Evolutionary conservation across 2,113 vertebrate species (phyloP).

Genomic region (Illadopsis cleaveri): DNA sequence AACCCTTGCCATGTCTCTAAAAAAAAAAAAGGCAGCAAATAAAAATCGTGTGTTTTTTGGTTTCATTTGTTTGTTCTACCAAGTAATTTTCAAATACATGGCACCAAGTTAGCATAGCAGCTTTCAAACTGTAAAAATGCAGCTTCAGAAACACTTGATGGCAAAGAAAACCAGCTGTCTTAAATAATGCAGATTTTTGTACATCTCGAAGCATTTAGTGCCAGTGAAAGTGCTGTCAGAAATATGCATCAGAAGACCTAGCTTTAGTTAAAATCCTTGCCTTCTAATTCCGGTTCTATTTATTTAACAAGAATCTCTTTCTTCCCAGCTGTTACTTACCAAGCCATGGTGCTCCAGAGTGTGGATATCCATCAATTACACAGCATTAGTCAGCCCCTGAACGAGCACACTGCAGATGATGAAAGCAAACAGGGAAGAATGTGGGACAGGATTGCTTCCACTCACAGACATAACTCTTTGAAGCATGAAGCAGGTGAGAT

Average conservation of each 20-base stretch:
- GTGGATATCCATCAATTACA: not conserved
- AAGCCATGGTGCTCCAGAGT: not conserved
- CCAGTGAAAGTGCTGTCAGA: not conserved
- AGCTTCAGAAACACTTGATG: not conserved
- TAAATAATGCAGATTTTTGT: not conserved
- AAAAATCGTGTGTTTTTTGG: not conserved
- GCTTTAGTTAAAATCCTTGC: not conserved
- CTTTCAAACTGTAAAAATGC: not conserved
- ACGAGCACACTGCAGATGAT: fast-evolving
- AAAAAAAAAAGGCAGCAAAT: not conserved
- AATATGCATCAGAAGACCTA: not conserved
- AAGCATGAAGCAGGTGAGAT: not conserved
- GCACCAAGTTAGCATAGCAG: not conserved
- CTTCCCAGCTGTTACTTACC: not conserved
- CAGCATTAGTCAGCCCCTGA: not conserved
- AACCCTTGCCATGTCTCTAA: not conserved
- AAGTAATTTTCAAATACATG: not conserved
- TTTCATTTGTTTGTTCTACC: not conserved
- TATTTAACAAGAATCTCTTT: not conserved
- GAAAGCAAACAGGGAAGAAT: not conserved
- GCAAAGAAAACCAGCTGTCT: not conserved
- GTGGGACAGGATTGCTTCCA: not conserved
- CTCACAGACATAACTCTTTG: not conserved
- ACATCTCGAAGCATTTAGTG: not conserved
- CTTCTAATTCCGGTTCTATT: not conserved